Base-by-base conservation (phyloP, 2,888 invertebrate species). In the Rhimphoctona megacephalus region DNA sequence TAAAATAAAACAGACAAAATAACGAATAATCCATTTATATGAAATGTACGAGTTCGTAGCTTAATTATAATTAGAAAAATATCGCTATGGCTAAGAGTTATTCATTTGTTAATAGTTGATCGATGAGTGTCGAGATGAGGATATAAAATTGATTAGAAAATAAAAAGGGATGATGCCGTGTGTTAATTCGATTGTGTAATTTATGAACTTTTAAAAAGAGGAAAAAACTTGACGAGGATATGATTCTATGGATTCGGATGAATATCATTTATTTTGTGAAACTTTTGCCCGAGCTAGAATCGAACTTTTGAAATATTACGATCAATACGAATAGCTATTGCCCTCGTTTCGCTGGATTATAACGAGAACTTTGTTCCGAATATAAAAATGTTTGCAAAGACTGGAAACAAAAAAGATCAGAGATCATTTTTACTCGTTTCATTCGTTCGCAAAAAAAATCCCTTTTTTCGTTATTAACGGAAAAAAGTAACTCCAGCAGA, bases 71-170 rank as follows among this genome's bases (percentile, higher is more conserved):
- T 70, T 57, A 83, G 33, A 57, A 67, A 67, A 57, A 74, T 17
- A 54, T 80, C 43, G 72, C 22, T 19, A n/a, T n/a, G n/a, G 72
- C 74, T 77, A 77, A 81, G 79, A 49, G 79, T 85, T 85, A 76
- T 61, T 77, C 25, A 73, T 86, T 86, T 83, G 86, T 86, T 86
- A 81, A 86, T 79, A 70, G 79, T 86, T 85, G 25, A 66, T 73
- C 30, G 43, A 81, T 57, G 30, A 8, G 22, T 54, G 43, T 64
- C 78, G 70, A 14, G 43, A n/a, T 22, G 49, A 64, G 54, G 74
- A n/a, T 17, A 54, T 74, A 30, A 49, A 66, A 22, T 80, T 46
- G 33, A 64, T 70, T 52, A 74, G 66, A 83, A 67, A 76, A 80
- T 46, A 54, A 73, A 77, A 43, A 66, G 36, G 46, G n/a, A 79